Percentiles rank a stretch among this genome's conserved stretches.
phyloP scores from a whole-genome alignment of 2,797 vertebrate species.

The Glossophaga mutica region DNA sequence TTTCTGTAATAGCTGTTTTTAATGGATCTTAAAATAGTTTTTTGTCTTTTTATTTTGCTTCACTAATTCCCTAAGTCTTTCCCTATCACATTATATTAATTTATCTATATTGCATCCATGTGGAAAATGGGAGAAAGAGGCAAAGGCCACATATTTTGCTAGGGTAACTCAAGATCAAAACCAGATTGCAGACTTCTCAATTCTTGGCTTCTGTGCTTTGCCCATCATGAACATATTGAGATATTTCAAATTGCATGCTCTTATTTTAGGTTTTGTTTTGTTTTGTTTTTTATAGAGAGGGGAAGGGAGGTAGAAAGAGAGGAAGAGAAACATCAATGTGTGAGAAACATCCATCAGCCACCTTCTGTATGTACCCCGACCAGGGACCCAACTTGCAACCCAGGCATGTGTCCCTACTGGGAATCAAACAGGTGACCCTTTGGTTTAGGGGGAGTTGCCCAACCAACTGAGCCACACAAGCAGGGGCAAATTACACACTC shows the following conservation, averaged over 20 bases:
- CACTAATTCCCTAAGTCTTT: slow-evolving; percentile 34
- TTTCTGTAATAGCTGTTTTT: slow-evolving; percentile 44
- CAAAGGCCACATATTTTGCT: neutral
- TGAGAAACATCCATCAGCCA: neutral
- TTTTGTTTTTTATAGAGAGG: neutral
- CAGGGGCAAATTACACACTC: neutral
- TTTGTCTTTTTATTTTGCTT: slow-evolving; percentile 31
- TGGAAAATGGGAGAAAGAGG: neutral
- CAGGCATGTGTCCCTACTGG: neutral
- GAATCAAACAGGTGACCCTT: neutral
- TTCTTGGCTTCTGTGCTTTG: neutral
- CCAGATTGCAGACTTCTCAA: neutral
- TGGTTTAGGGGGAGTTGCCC: neutral
- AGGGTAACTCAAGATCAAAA: neutral
- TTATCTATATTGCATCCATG: neutral
- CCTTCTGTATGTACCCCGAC: neutral
- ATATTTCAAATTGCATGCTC: neutral
- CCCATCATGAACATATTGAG: fast-evolving
- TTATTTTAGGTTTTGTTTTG: no score
- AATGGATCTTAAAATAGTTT: slow-evolving; percentile 39
- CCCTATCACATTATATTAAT: neutral
- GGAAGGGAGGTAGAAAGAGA: neutral
- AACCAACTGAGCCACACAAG: neutral
- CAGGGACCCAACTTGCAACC: neutral
- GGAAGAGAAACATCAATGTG: neutral